Evolutionary conservation across 1,140 invertebrate species (phyloP), one percentile per base, ranked within the genome.

Genomic region (Pogonus chalceus): DNA sequence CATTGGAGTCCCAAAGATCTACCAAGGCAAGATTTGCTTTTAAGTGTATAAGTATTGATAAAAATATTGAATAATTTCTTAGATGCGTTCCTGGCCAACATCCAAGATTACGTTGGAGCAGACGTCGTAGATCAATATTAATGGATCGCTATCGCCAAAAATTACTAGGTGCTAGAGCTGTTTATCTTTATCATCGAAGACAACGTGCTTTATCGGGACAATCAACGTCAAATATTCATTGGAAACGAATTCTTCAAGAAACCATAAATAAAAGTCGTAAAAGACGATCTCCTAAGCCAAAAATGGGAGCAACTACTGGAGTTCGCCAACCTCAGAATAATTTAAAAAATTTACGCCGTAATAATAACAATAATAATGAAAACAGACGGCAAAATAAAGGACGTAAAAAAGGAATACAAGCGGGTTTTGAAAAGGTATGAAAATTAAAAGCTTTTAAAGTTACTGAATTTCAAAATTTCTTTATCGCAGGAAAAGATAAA

Each of bases 1-100:
- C 77, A 81, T 39, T 96, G 92, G 91, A 89, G 85, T 56, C 92
- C 91, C 0, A 78, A 77, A 55, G 79, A 89, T 60, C 64, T 88
- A 20, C 85, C 85, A 2, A 84, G 79, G 81, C 85, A 70, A 24
- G 21, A 20, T 20, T 43, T 12, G 37, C 18, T 43, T 4, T 43
- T 10, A 10, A 7, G 4, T 31, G 4, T 31, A 7, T 31, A 31
- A 4, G 14, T 31, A 31, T 14, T 7, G 4, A 31, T 10, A 43
- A 43, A 18, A 43, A 43, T 43, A 43, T 43, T 60, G 2, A 31
- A 54, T 53, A 39, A 48, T 61, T 51, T 57, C 62, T 72, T 59
- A 82, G 84, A 57, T 83, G 90, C 62, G 72, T 86, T 0, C 76
- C 85, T 0, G 88, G 85, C n/a, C 83, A 90, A 67, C 89, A 92